These are phyloP conservation scores for Megaleporinus macrocephalus DNA, from an alignment of 2,113 vertebrate genomes.

Conservation along the genomic window DNA sequence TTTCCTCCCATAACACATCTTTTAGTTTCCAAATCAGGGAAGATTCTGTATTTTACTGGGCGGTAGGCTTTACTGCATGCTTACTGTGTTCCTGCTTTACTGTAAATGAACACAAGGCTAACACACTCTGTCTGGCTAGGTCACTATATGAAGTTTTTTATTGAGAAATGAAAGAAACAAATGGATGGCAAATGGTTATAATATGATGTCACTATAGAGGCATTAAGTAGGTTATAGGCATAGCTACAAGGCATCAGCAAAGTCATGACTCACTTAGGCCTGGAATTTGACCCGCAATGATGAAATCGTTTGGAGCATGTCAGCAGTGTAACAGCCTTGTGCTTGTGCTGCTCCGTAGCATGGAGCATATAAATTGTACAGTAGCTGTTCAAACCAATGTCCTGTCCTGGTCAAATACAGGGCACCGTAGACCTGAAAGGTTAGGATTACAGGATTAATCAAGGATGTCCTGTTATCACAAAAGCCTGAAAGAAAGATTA, in stretches of 20 bases:
- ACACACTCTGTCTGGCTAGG: not conserved
- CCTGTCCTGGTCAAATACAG: slow-evolving; percentile 39
- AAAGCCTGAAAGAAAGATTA: not conserved
- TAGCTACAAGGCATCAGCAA: not conserved
- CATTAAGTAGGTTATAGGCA: too few relatives aligned
- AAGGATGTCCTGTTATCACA: not conserved
- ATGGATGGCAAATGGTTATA: too few relatives aligned
- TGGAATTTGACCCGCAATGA: slow-evolving; percentile 49
- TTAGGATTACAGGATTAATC: not conserved
- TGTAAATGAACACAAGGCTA: not conserved
- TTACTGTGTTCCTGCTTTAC: too few relatives aligned
- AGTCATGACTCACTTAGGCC: slow-evolving; percentile 36
- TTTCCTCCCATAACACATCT: too few relatives aligned
- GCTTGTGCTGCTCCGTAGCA: slow-evolving; percentile 49
- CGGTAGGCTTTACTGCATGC: too few relatives aligned
- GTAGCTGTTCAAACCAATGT: slow-evolving; percentile 61
- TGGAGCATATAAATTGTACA: slow-evolving; percentile 49
- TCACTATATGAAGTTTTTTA: not conserved
- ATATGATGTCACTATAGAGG: too few relatives aligned
- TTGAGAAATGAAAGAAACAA: not conserved
- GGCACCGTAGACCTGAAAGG: slow-evolving; percentile 29
- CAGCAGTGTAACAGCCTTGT: slow-evolving; percentile 21
- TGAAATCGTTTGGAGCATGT: slow-evolving; percentile 54
- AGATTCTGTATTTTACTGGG: too few relatives aligned
- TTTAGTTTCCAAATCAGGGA: too few relatives aligned